Percentiles rank a stretch among this genome's conserved stretches.
Conservation (phyloP, 2,113 vertebrate species). For the Varanus salvator region DNA sequence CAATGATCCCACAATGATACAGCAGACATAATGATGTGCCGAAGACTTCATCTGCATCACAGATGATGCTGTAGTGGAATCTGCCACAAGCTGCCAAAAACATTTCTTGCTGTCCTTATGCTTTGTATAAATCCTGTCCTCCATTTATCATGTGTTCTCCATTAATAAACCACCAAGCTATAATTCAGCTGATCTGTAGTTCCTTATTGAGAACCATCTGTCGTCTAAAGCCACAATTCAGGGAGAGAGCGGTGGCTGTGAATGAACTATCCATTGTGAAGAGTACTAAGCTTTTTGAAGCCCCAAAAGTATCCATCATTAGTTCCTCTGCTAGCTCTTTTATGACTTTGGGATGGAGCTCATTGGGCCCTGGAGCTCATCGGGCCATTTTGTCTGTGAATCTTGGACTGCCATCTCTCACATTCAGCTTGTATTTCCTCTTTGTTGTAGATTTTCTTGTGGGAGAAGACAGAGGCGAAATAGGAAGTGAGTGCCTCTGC, state of each 20-base stretch:
- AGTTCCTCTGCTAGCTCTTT: not conserved
- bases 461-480: too few relatives aligned
- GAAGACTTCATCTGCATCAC: not conserved
- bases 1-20: fast-evolving
- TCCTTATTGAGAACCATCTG: slow-evolving; percentile 22
- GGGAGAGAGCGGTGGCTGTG: slow-evolving; percentile 30
- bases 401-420: too few relatives aligned
- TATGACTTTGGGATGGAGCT: too few relatives aligned
- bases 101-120: not conserved
- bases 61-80: not conserved
- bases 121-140: not conserved
- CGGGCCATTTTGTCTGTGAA: too few relatives aligned
- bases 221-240: slow-evolving; percentile 20
- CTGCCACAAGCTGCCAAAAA: not conserved
- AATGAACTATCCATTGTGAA: slow-evolving; percentile 49
- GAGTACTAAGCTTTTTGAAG: slow-evolving; percentile 29
- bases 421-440: too few relatives aligned
- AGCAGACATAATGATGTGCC: fast-evolving
- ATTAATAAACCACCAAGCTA: not conserved
- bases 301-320: not conserved
- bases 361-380: too few relatives aligned
- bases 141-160: not conserved
- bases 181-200: not conserved
- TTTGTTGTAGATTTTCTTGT: too few relatives aligned
- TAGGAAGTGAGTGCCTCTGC: too few relatives aligned